Evolutionary conservation across 2,113 vertebrate genomes (phyloP).

Genomic region (Microcebus lehilahytsara): DNA sequence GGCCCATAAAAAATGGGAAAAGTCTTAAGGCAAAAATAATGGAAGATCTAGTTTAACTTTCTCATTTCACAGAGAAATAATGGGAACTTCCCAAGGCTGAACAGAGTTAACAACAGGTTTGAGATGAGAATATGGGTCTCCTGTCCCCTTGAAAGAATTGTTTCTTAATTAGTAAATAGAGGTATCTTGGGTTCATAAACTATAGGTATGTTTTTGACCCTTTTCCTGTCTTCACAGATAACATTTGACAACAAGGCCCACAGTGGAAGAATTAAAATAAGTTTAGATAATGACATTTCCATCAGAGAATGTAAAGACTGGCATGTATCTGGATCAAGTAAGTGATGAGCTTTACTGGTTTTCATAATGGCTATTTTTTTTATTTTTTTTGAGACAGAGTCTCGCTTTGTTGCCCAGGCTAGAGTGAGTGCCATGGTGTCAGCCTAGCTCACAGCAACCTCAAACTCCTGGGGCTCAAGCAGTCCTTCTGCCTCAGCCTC

Average conservation of each 20-base stretch:
- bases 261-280: conserved; percentile 93
- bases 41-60: not conserved
- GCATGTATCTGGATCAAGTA: conserved; percentile 92
- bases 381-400: too few relatives aligned
- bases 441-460: too few relatives aligned
- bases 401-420: too few relatives aligned
- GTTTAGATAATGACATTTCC: conserved; percentile 88
- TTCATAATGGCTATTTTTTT: not conserved
- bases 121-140: not conserved
- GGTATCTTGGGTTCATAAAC: not conserved
- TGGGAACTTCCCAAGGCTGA: not conserved
- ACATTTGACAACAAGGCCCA: conserved; percentile 94
- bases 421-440: too few relatives aligned
- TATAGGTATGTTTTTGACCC: not conserved
- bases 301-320: conserved; percentile 94
- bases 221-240: conserved; percentile 85
- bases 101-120: not conserved
- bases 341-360: conserved; percentile 77
- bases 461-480: too few relatives aligned
- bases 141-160: not conserved
- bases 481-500: too few relatives aligned
- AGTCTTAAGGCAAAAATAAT: not conserved
- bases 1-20: not conserved
- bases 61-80: conserved; percentile 25
- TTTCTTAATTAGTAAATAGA: not conserved